Base-by-base conservation (phyloP, 64 coral and sea anemone genomes). In the Pocillopora verrucosa region DNA sequence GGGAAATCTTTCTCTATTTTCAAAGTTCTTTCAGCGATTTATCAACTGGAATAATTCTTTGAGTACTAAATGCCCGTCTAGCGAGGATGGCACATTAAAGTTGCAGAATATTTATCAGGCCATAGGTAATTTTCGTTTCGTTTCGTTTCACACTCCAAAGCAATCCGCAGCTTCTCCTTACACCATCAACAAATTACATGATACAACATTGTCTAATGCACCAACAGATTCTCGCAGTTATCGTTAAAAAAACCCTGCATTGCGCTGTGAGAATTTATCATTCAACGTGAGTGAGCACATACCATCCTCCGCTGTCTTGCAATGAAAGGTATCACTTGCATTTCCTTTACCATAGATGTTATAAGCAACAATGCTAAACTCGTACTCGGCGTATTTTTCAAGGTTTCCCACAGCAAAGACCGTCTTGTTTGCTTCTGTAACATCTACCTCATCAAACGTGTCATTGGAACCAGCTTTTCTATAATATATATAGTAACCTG, bases 241-340 rank as follows among this genome's bases (percentile, higher is more conserved):
- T 10, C 22, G 11, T 70, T 7, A 37, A 17, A 75, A 36, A 75
- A 36, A 10, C 12, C 5, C 16, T 9, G 35, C 73, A 75, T 36
- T 16, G 12, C 34, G 35, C 14, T 15, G 24, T 14, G 34, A 70
- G 67, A 70, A 70, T 30, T 20, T 16, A 67, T 20, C 15, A 19
- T 19, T 67, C 19, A 16, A 67, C 22, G 16, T 20, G 16, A 22
- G 64, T 20, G 17, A 36, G 35, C 74, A 84, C 85, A 36, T 75
- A 92, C 91, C 91, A 59, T 82, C 91, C 20, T 92, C 76, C 36
- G 80, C 69, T 11, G 91, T 92, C 22, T 72, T 9, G 16, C 91
- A 92, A 9, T 17, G 35, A 20, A 79, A 51, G 13, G 58, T 51
- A 26, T 59, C 85, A 14, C 91, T 92, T 63, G 79, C 69, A 38